Percentiles rank a stretch among this genome's conserved stretches.
These are phyloP conservation scores for Oreochromis niloticus DNA, from an alignment of 2,113 vertebrate genomes.

Conservation along the genomic window DNA sequence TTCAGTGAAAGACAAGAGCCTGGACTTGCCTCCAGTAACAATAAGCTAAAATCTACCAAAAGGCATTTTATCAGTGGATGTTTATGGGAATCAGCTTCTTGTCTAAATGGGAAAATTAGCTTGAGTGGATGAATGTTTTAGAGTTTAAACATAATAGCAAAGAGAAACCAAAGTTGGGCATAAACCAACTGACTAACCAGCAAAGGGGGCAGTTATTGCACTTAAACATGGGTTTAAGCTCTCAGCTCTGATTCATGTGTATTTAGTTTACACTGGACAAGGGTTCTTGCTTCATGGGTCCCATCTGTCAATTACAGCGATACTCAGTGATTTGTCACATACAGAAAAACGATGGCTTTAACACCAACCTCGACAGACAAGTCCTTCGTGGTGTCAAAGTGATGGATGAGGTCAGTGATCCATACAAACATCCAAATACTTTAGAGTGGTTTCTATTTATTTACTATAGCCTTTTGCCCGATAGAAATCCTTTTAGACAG, in stretches of 20 bases:
- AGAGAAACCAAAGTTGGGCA: not conserved
- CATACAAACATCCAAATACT: not conserved
- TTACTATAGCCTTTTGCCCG: not conserved
- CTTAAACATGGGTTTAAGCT: not conserved
- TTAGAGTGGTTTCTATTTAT: not conserved
- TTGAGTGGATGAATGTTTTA: not conserved
- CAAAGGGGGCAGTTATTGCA: not conserved
- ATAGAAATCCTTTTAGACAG: not conserved
- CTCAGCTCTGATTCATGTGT: not conserved
- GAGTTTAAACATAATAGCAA: not conserved
- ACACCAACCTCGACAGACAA: not conserved
- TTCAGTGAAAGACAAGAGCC: not conserved
- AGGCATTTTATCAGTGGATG: not conserved
- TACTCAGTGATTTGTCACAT: conserved; percentile 2
- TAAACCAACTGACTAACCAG: not conserved
- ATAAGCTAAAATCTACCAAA: not conserved
- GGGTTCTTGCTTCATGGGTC: not conserved
- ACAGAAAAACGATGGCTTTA: not conserved
- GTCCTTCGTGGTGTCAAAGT: conserved; percentile 35
- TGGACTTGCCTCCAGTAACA: not conserved
- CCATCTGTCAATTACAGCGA: conserved; percentile 15
- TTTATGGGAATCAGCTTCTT: not conserved
- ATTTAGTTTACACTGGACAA: not conserved
- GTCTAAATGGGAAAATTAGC: not conserved
- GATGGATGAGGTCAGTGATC: conserved; percentile 30